Percentiles rank a stretch among this genome's conserved stretches.
Evolutionary conservation across 2,888 invertebrate genomes (phyloP).

Genomic region (Diadegma fenestrale): DNA sequence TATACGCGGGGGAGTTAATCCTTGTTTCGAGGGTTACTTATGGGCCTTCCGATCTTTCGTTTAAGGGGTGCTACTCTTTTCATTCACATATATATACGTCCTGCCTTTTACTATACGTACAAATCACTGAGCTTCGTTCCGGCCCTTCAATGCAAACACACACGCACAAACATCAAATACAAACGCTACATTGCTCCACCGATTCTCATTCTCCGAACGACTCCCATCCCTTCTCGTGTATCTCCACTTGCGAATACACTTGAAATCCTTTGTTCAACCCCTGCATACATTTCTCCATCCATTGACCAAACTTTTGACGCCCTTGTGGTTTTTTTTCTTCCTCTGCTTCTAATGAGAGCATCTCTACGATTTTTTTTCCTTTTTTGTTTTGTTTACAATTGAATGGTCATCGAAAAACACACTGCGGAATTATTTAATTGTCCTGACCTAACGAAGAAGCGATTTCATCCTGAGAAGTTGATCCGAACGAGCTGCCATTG

Average conservation of each 20-base stretch:
- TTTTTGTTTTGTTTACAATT: background rate
- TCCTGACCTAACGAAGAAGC: background rate
- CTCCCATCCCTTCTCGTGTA: slow-evolving; percentile 31
- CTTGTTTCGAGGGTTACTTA: slow-evolving; percentile 81
- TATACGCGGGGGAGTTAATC: slow-evolving; percentile 72
- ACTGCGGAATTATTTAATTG: background rate
- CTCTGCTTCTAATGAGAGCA: slow-evolving; percentile 13
- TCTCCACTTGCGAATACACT: slow-evolving; percentile 49
- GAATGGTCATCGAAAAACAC: background rate
- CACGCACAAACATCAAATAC: slow-evolving; percentile 24
- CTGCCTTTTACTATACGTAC: slow-evolving; percentile 9
- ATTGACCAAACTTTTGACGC: slow-evolving; percentile 24
- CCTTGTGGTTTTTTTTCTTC: slow-evolving; percentile 9
- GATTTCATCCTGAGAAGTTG: background rate
- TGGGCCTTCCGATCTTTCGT: slow-evolving; percentile 73
- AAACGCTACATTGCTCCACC: slow-evolving; percentile 10
- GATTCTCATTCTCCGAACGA: slow-evolving; percentile 32
- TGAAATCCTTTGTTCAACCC: slow-evolving; percentile 25
- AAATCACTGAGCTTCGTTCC: slow-evolving; percentile 44
- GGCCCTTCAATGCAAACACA: slow-evolving; percentile 17
- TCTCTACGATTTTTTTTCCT: background rate
- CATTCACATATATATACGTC: background rate
- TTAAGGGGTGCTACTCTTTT: slow-evolving; percentile 57
- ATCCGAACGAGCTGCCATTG: background rate
- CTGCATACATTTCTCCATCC: slow-evolving; percentile 20